Percentiles rank a stretch among this genome's conserved stretches.
Evolutionary conservation across 2,113 vertebrate species (phyloP).

Genomic region (Bothrops jararaca): DNA sequence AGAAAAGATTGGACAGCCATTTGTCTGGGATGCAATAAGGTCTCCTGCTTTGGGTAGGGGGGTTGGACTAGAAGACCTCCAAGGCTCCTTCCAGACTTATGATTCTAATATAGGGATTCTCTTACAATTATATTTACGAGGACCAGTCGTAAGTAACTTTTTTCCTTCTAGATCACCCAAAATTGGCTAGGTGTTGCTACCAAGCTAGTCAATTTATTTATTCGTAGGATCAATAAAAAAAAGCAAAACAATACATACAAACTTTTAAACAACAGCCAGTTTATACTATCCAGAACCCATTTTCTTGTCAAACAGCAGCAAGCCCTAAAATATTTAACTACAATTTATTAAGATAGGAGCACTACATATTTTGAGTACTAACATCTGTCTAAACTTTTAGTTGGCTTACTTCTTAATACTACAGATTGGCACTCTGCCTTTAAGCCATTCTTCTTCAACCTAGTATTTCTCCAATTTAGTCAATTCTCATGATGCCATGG

Average conservation of each 20-base stretch:
- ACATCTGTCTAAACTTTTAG: background rate
- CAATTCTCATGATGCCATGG: background rate
- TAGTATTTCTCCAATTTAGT: background rate
- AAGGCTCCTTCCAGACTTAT: background rate
- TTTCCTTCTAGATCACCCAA: background rate
- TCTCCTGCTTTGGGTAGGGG: background rate
- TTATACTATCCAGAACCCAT: background rate
- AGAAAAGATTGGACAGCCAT: background rate
- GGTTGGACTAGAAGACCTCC: background rate
- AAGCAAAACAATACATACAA: background rate
- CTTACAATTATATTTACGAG: background rate
- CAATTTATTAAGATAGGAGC: background rate
- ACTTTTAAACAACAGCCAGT: background rate
- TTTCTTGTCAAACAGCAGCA: background rate
- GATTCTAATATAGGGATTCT: background rate
- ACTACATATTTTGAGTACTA: background rate
- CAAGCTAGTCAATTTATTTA: background rate
- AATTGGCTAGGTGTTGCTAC: background rate
- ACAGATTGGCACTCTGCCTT: background rate
- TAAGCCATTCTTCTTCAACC: background rate
- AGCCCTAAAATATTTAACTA: background rate
- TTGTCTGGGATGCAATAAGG: background rate
- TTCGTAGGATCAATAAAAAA: background rate
- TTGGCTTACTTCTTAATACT: background rate
- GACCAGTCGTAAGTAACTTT: background rate